Conservation (phyloP, 1,140 invertebrate species). For the Pseudomyrmex gracilis region DNA sequence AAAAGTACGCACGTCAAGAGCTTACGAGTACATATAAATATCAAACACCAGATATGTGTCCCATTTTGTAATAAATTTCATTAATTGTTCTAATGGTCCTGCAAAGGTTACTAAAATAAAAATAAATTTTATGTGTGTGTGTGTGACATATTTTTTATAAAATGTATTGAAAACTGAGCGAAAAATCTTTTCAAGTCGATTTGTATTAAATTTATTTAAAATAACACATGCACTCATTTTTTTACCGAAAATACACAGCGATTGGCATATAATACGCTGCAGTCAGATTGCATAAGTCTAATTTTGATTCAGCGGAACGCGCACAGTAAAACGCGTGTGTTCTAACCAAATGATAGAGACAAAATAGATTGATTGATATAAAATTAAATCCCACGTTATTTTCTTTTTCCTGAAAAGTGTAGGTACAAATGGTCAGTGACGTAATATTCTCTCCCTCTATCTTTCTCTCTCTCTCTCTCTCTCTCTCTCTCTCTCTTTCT, state of each 20-base stretch:
- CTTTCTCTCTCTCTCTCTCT: conserved; percentile 16
- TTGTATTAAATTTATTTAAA: not conserved
- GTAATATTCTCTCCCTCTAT: not conserved
- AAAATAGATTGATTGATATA: conserved; percentile 48
- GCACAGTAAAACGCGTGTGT: not conserved
- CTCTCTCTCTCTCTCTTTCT: not conserved
- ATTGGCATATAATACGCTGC: conserved; percentile 11
- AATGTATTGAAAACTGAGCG: not conserved
- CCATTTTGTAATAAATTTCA: not conserved
- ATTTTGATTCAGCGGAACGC: conserved; percentile 8
- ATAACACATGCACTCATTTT: not conserved
- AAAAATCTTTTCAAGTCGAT: not conserved
- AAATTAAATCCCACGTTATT: conserved; percentile 55
- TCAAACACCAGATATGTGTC: too few species aligned
- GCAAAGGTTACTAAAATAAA: too few species aligned
- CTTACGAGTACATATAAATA: not conserved
- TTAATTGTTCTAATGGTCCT: too few species aligned
- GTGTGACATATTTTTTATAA: not conserved
- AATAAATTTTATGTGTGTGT: not conserved
- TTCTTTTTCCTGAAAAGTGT: not conserved
- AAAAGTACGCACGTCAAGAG: not conserved
- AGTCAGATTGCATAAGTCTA: conserved; percentile 25
- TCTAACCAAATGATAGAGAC: conserved; percentile 35
- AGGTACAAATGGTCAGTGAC: conserved; percentile 11
- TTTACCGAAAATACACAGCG: conserved; percentile 7